Conservation (phyloP, 35 echinoderm and acorn worm genomes). For the Acanthaster planci region DNA sequence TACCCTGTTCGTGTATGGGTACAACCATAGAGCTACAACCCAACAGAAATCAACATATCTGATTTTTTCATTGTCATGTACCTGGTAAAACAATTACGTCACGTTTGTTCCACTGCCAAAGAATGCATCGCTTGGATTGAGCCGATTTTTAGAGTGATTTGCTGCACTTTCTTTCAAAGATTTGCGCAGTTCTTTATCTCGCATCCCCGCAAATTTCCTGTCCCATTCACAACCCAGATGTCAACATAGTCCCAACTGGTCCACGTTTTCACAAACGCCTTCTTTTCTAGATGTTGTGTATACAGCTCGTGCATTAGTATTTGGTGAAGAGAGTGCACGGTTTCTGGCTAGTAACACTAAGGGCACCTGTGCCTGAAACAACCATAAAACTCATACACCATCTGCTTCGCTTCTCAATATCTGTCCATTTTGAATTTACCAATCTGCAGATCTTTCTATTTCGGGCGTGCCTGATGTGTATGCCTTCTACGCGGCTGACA, state of each 20-base stretch:
- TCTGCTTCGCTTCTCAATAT: not conserved
- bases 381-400: conserved; percentile 43
- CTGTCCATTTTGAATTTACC: conserved; percentile 56
- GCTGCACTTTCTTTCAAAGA: too few species aligned
- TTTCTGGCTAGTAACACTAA: conserved; percentile 44
- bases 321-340: not conserved
- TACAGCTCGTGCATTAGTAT: conserved; percentile 38
- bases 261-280: not conserved
- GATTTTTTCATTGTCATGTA: conserved; percentile 28
- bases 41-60: conserved; percentile 49
- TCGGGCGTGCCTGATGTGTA: conserved; percentile 50
- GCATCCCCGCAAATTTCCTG: too few species aligned
- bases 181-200: too few species aligned
- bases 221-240: conserved; percentile 43
- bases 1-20: conserved; percentile 69
- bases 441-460: conserved; percentile 51
- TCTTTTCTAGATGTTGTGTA: not conserved
- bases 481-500: not conserved
- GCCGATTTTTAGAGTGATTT: not conserved
- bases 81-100: conserved; percentile 6
- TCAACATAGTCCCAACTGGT: not conserved
- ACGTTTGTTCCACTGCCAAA: conserved; percentile 47
- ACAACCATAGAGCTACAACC: too few species aligned
- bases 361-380: conserved; percentile 62
- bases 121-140: conserved; percentile 42